Evolutionary conservation across 2,797 vertebrate species (phyloP).

Genomic region (Hephaestus fuliginosus): DNA sequence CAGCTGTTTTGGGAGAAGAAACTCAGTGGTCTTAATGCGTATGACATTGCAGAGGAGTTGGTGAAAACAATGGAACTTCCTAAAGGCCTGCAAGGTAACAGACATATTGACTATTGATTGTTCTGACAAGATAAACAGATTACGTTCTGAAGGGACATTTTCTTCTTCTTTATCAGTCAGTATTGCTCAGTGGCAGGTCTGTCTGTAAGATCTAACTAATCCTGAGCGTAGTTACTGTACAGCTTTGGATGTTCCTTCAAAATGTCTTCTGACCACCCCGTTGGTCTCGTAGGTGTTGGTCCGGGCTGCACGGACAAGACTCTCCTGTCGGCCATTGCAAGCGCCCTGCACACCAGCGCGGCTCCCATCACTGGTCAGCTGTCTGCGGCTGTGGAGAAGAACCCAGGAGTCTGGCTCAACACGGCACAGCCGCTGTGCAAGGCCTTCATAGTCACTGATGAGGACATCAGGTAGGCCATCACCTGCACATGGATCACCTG

Average conservation of each 20-base stretch:
- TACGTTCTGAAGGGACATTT: background rate
- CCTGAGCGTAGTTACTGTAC: background rate
- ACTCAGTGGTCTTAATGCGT: slow-evolving; percentile 95
- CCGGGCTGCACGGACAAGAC: slow-evolving; percentile 98
- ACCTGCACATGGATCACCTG: background rate
- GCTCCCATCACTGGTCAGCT: slow-evolving; percentile 98
- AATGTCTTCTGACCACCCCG: background rate
- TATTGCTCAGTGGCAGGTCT: background rate
- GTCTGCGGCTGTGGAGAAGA: slow-evolving; percentile 97
- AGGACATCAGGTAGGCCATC: slow-evolving; percentile 93
- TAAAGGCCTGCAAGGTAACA: slow-evolving; percentile 95
- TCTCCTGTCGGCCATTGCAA: slow-evolving; percentile 95
- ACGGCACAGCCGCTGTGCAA: slow-evolving; percentile 97
- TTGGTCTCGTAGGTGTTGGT: slow-evolving; percentile 89
- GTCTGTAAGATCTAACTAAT: background rate
- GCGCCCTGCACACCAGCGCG: slow-evolving; percentile 96
- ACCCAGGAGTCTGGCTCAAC: slow-evolving; percentile 98
- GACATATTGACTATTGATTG: background rate
- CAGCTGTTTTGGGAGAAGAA: slow-evolving; percentile 99
- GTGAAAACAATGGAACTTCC: slow-evolving; percentile 99
- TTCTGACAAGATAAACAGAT: background rate
- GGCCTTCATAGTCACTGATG: slow-evolving; percentile 98
- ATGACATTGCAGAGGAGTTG: slow-evolving; percentile 97
- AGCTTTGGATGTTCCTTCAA: background rate
- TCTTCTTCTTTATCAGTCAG: background rate